These are phyloP conservation scores for Invenusta paracnida DNA, from an alignment of 2,888 invertebrate genomes.

Conservation along the genomic window DNA sequence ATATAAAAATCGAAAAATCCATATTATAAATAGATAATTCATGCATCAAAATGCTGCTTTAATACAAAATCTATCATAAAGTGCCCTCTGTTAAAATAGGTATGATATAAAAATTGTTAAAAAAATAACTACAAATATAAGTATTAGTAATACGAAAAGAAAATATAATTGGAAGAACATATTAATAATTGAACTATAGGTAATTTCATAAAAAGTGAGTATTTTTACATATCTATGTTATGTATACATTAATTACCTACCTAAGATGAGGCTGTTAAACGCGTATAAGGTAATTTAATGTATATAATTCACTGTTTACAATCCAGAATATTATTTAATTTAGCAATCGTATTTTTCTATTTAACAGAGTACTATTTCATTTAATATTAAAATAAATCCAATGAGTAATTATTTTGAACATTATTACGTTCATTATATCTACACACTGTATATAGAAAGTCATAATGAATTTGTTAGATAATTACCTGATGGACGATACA, in stretches of 20 bases:
- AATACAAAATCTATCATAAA: too few relatives aligned
- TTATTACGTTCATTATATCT: background rate
- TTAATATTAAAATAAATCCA: constrained; percentile 16
- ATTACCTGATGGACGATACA: background rate
- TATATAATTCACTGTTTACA: background rate
- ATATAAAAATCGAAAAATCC: too few relatives aligned
- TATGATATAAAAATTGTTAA: too few relatives aligned
- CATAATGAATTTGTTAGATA: background rate
- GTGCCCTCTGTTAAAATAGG: too few relatives aligned
- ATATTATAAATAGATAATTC: too few relatives aligned
- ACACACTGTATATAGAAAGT: background rate
- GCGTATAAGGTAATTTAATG: constrained; percentile 21
- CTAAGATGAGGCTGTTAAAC: constrained; percentile 23
- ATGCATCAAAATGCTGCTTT: too few relatives aligned
- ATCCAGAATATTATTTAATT: constrained; percentile 5
- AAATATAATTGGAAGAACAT: too few relatives aligned
- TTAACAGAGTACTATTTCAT: background rate
- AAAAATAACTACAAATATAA: too few relatives aligned
- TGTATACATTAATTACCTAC: constrained; percentile 18
- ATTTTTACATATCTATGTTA: too few relatives aligned
- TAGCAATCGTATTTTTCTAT: background rate
- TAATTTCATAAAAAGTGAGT: too few relatives aligned
- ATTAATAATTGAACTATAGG: too few relatives aligned
- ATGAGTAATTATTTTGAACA: constrained; percentile 6
- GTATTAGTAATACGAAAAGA: too few relatives aligned